A percentile compares a stretch with the other conserved stretches of the same genome.
Conservation (phyloP, 2,888 invertebrate genomes). For the Philopedon plagiatum region DNA sequence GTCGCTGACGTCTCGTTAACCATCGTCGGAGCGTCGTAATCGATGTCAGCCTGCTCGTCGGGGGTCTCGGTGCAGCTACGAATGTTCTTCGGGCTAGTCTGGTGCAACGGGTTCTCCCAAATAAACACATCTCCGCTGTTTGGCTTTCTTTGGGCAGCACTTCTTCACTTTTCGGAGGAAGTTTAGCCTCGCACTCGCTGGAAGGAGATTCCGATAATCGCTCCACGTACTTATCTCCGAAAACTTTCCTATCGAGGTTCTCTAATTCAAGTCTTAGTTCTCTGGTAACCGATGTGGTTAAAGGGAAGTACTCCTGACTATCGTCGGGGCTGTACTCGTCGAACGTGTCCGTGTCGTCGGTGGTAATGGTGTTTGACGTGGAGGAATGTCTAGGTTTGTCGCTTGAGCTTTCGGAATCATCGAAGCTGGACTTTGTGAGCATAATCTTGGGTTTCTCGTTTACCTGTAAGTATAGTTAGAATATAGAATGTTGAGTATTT, state of each 20-base stretch:
- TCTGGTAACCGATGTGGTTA: slow-evolving; percentile 90
- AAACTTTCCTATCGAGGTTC: slow-evolving; percentile 87
- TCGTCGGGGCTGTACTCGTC: slow-evolving; percentile 84
- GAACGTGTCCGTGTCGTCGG: slow-evolving; percentile 65
- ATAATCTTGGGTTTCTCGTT: slow-evolving; percentile 68
- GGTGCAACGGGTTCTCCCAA: slow-evolving; percentile 85
- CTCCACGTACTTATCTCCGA: slow-evolving; percentile 73
- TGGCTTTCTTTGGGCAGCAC: slow-evolving; percentile 55
- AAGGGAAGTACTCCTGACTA: slow-evolving; percentile 86
- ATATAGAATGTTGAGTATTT: no score
- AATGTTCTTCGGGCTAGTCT: slow-evolving; percentile 69
- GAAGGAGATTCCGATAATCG: slow-evolving; percentile 59
- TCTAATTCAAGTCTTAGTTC: slow-evolving; percentile 87
- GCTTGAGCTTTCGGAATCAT: slow-evolving; percentile 70
- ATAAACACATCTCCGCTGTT: slow-evolving; percentile 77
- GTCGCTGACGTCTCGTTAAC: slow-evolving; percentile 77
- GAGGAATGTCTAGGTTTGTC: slow-evolving; percentile 64
- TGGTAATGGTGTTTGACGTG: slow-evolving; percentile 57
- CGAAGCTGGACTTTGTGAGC: slow-evolving; percentile 69
- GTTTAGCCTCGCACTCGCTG: slow-evolving; percentile 51
- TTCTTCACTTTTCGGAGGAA: slow-evolving; percentile 38
- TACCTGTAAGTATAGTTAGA: slow-evolving; percentile 40
- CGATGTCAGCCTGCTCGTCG: slow-evolving; percentile 81
- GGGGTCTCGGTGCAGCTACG: slow-evolving; percentile 74
- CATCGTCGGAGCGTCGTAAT: slow-evolving; percentile 69